A percentile compares a stretch with the other conserved stretches of the same genome.
Conservation (phyloP, 2,888 invertebrate genomes). For the Drosophila kuntzei region DNA sequence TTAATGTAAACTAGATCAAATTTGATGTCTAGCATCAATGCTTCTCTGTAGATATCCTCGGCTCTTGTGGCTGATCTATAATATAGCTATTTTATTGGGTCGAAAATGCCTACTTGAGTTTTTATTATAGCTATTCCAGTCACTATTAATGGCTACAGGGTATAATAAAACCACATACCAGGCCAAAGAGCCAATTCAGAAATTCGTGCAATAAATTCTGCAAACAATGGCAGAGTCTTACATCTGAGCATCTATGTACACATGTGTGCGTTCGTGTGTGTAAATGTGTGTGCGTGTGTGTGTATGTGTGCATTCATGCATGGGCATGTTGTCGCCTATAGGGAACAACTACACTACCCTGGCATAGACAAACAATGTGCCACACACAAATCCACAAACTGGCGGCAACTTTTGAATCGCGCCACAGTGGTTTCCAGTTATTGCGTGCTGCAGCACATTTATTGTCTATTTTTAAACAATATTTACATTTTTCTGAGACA, state of each 20-base stretch:
- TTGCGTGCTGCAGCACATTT: background rate
- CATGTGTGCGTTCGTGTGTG: constrained; percentile 14
- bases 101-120: background rate
- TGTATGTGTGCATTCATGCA: constrained; percentile 1
- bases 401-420: constrained; percentile 23
- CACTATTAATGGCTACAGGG: constrained; percentile 19
- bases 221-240: constrained; percentile 70
- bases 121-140: constrained; percentile 13
- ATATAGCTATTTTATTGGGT: background rate
- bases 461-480: background rate
- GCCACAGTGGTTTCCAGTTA: constrained; percentile 38
- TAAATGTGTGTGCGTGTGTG: constrained; percentile 24
- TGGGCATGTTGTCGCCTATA: constrained; percentile 31
- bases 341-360: constrained; percentile 35
- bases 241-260: constrained; percentile 39
- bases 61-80: background rate
- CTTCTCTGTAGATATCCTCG: background rate
- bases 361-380: constrained; percentile 63
- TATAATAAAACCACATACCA: constrained; percentile 67
- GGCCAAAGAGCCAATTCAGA: constrained; percentile 75
- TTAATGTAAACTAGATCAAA: background rate
- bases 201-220: constrained; percentile 78
- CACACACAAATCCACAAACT: constrained; percentile 32
- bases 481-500: background rate
- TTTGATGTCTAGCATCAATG: constrained; percentile 1